Base-by-base conservation (phyloP, 2,888 invertebrate species). In the Ametastegia equiseti region DNA sequence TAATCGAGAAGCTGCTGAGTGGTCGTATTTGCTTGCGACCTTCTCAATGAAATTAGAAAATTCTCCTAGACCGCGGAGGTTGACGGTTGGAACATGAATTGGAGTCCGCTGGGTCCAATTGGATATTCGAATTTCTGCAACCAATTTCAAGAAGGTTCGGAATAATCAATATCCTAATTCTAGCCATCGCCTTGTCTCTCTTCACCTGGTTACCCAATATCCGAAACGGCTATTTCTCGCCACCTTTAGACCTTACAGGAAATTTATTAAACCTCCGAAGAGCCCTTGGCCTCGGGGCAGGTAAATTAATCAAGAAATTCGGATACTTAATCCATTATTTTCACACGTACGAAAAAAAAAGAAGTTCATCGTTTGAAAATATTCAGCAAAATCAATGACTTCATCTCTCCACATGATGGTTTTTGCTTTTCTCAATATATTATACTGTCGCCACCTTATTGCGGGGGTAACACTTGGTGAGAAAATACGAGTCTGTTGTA, bases 1-100 rank as follows among this genome's bases (percentile, higher is more conserved):
- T n/a, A 67, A 67, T 67, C 67, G 39, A 67, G 39, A 19, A 67
- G 36, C 27, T 67, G 67, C 67, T 67, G 67, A 67, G 36, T 39
- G 39, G 67, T 7, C n/a, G 39, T 13, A 67, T 67, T 67, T 67
- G 67, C 67, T 23, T 36, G 39, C 23, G 19, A 27, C 67, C 67
- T n/a, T 39, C 36, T 67, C 67, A 39, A n/a, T 36, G 19, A 39
- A 67, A 19, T 39, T 39, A 36, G 67, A 67, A 67, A 36, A 19
- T 39, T 13, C n/a, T 23, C 36, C 9, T 11, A 67, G 27, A 36
- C 27, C 13, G 5, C 54, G n/a, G n/a, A 63, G 63, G 33, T 60
- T 15, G 60, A 30, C 42, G 30, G 5, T 30, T 60, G 30, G 60
- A 60, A 60, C 30, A 30, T 30, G 23, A 19, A 39, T 39, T 27